Evolutionary conservation across 2,797 vertebrate genomes (phyloP).

Genomic region (Sciurus vulgaris): DNA sequence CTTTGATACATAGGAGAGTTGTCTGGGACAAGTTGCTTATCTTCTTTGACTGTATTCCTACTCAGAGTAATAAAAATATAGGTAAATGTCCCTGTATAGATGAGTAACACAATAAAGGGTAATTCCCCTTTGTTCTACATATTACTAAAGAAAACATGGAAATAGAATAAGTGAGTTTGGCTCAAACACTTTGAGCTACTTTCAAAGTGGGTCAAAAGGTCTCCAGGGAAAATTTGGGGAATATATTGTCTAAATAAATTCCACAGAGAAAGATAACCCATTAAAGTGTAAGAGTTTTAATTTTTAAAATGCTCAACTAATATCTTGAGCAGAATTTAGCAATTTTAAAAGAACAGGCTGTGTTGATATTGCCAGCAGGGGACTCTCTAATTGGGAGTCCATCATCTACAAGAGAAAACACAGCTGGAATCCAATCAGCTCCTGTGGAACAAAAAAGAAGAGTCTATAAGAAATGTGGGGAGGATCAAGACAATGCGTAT

Average conservation of each 20-base stretch:
- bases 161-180: constrained; percentile 36
- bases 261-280: constrained; percentile 64
- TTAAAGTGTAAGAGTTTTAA: constrained; percentile 76
- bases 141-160: constrained; percentile 29
- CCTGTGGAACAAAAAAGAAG: constrained; percentile 21
- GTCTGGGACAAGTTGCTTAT: not conserved
- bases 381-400: constrained; percentile 60
- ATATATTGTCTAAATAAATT: constrained; percentile 78
- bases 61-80: not conserved
- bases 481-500: not conserved
- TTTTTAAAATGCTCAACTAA: constrained; percentile 75
- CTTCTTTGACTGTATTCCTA: not conserved
- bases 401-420: constrained; percentile 59
- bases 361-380: constrained; percentile 71
- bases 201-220: constrained; percentile 77
- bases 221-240: constrained; percentile 67
- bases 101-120: not conserved
- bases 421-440: constrained; percentile 67
- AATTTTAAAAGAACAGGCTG: constrained; percentile 60
- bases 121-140: not conserved
- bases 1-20: not conserved
- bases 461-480: accelerated
- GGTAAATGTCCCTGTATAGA: not conserved
- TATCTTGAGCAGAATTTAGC: constrained; percentile 71
- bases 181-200: constrained; percentile 38